Conservation (phyloP, 2,888 invertebrate genomes). For the Ditula angustiorana region DNA sequence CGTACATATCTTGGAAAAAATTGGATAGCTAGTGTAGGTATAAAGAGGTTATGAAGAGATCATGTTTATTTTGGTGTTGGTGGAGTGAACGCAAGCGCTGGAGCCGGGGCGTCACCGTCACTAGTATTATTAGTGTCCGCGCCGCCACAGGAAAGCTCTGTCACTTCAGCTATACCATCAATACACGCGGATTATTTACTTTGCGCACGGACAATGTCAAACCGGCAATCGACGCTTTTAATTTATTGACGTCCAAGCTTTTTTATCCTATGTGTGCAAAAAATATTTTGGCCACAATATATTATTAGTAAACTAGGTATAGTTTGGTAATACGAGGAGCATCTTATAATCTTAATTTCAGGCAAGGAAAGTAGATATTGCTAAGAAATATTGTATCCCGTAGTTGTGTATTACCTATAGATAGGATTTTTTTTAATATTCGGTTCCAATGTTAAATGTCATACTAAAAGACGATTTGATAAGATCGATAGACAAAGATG, state of each 20-base stretch:
- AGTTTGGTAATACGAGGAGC: not conserved
- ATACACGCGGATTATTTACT: slow-evolving; percentile 27
- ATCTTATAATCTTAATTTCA: not conserved
- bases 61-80: slow-evolving; percentile 71
- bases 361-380: not conserved
- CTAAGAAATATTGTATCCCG: not conserved
- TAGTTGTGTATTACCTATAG: too few relatives aligned
- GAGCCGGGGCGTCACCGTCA: slow-evolving; percentile 46
- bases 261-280: slow-evolving; percentile 1
- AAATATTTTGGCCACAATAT: not conserved
- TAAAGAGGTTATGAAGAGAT: slow-evolving; percentile 62
- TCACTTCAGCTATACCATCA: slow-evolving; percentile 34
- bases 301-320: not conserved
- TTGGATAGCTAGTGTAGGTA: slow-evolving; percentile 46
- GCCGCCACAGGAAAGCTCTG: slow-evolving; percentile 44
- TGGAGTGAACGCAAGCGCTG: slow-evolving; percentile 67
- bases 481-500: too few relatives aligned
- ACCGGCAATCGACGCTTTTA: slow-evolving; percentile 8
- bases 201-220: slow-evolving; percentile 10
- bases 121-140: slow-evolving; percentile 55
- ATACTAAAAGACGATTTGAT: too few relatives aligned
- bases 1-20: slow-evolving; percentile 39
- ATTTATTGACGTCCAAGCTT: slow-evolving; percentile 15
- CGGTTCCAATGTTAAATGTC: too few relatives aligned
- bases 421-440: too few relatives aligned